These are phyloP conservation scores for Pelvicachromis taeniatus DNA, from an alignment of 2,113 vertebrate genomes.

Conservation along the genomic window DNA sequence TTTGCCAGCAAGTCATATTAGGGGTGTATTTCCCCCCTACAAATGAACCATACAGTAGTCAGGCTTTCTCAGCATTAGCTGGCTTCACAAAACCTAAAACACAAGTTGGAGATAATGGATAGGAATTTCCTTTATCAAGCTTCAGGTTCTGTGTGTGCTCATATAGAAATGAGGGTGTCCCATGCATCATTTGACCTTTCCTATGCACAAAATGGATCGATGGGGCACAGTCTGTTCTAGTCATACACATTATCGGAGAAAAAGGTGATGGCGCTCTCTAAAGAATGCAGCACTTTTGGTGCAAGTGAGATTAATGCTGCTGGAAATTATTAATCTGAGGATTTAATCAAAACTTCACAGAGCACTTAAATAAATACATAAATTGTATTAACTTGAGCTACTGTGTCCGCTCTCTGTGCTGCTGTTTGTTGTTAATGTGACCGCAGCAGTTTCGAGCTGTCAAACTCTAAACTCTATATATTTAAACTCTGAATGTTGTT, in stretches of 20 bases:
- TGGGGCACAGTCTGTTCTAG: background rate
- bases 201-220: background rate
- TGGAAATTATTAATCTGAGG: background rate
- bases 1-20: background rate
- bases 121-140: background rate
- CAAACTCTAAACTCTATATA: background rate
- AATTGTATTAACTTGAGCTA: background rate
- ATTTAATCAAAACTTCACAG: background rate
- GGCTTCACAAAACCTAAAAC: background rate
- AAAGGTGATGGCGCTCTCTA: background rate
- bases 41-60: background rate
- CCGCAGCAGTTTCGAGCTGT: background rate
- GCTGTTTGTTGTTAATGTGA: background rate
- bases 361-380: background rate
- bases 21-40: background rate
- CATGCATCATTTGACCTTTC: accelerated
- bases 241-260: background rate
- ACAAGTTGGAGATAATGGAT: background rate
- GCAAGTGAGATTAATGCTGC: background rate
- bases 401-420: background rate
- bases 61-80: background rate
- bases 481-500: background rate
- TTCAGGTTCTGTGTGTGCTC: background rate
- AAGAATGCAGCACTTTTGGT: background rate
- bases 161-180: background rate